Base-by-base conservation (phyloP, 2,888 invertebrate genomes). In the Ormyrus rosae region DNA sequence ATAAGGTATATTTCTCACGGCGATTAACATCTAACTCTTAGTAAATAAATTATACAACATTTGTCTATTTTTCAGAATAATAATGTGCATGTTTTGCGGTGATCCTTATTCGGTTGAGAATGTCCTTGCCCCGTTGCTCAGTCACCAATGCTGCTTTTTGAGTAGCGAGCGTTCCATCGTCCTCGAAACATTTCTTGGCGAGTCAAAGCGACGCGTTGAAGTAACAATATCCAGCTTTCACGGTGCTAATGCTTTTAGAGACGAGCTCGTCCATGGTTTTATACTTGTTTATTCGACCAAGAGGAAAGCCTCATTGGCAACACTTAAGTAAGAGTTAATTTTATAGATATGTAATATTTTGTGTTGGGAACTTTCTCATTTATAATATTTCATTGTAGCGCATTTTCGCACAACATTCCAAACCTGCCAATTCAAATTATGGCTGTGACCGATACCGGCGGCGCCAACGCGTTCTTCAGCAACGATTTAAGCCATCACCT, bases 81-180 rank as follows among this genome's bases (percentile, higher is more conserved):
- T 96, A 90, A 96, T 99, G 93, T 98, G 98, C 91, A 96, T 98
- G 95, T 97, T 98, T 91, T 99, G 99, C 91, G 98, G 98, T 73
- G 98, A 99, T 91, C 96, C 97, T 0, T 98, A 95, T 89, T 96
- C 96, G 0, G 95, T 97, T 64, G 98, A 98, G 90, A 95, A 96
- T 82, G 96, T 98, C 76, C 92, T 99, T 77, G 95, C 95, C 13
- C 98, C 98, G 0, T 92, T 99, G 81, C 92, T 98, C 78, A 94
- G 95, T 86, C 97, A 98, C 89, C 96, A 96, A 84, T 96, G 96
- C 83, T 97, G 96, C 90, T 96, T 96, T 90, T 92, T 96, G 79
- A 95, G 96, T 67, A 96, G 96, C 0, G 96, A 97, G 87, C 94
- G 96, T 78, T 96, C 96, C 82, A 95, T 98, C 85, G 96, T 97